Evolutionary conservation across 2,113 vertebrate species (phyloP).

Genomic region (Emydocephalus ijimae): DNA sequence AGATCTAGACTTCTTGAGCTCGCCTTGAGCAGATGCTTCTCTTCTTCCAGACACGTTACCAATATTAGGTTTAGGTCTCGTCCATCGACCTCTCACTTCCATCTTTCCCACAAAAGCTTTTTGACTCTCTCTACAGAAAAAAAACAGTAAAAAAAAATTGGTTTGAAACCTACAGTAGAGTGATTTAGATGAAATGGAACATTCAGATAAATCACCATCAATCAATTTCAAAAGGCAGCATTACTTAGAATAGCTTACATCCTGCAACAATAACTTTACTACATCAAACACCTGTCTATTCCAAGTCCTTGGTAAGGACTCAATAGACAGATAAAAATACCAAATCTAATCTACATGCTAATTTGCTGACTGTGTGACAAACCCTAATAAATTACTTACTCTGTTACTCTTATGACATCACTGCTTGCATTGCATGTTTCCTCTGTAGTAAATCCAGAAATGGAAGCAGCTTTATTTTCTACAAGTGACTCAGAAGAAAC

Average conservation of each 20-base stretch:
- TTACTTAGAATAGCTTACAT: background rate
- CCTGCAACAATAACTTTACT: background rate
- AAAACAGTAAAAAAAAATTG: no score
- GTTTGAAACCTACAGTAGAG: background rate
- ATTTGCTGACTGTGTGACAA: background rate
- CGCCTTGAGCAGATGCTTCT: constrained; percentile 35
- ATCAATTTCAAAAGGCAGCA: background rate
- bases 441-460: background rate
- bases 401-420: background rate
- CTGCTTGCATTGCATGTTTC: background rate
- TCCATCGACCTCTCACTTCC: constrained; percentile 34
- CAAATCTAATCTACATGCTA: background rate
- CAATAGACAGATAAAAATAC: background rate
- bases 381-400: background rate
- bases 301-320: background rate
- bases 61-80: constrained; percentile 64
- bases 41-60: constrained; percentile 53
- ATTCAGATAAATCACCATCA: background rate
- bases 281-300: background rate
- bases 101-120: constrained; percentile 44
- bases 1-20: constrained; percentile 34
- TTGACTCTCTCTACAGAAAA: constrained; percentile 48
- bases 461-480: background rate
- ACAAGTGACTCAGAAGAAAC: background rate
- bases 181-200: background rate